Base-by-base conservation (phyloP, 2,888 invertebrate species). In the Zygaena filipendulae region DNA sequence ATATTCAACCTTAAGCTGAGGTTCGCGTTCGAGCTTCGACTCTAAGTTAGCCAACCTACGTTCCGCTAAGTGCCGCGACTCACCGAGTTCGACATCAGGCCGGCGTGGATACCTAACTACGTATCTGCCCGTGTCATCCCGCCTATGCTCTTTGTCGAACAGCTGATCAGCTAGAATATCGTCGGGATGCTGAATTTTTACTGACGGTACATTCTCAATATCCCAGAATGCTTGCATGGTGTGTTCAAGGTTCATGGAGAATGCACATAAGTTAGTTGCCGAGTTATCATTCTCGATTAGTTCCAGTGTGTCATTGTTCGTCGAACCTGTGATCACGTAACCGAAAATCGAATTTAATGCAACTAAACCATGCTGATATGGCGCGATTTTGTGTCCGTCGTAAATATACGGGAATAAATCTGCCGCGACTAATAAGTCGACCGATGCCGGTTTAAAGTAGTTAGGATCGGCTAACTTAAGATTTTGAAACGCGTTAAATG, bases 1-100 rank as follows among this genome's bases (percentile, higher is more conserved):
- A 23, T 33, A 33, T 19, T 29, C 23, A 3, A n/a, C 8, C 28
- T 13, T 18, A 11, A 29, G 18, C 3, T 3, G 6, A n/a, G 13
- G 4, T 26, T 12, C 13, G 4, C 27, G 27, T 4, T 19, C 18
- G 3, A 27, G 10, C 16, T 22, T 27, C 3, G 12, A 19, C 13
- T 27, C 27, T 13, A 27, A 22, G n/a, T 27, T 27, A 3, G 12
- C n/a, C 6, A 19, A 16, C 11, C 27, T 10, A 8, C 19, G 18
- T 10, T 14, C 6, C 4, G 27, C 27, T 10, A 27, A 13, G 9
- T 13, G 14, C 7, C 12, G 12, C 2, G 22, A 27, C 13, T 27
- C 27, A 4, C 21, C 27, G n/a, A n/a, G n/a, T n/a, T n/a, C n/a
- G n/a, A 7, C 5, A 10, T 23, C 23, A 12, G 23, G n/a, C n/a